Evolutionary conservation across 2,888 invertebrate species (phyloP), one percentile per base, ranked within the genome.

Genomic region (Liposcelis brunnea): DNA sequence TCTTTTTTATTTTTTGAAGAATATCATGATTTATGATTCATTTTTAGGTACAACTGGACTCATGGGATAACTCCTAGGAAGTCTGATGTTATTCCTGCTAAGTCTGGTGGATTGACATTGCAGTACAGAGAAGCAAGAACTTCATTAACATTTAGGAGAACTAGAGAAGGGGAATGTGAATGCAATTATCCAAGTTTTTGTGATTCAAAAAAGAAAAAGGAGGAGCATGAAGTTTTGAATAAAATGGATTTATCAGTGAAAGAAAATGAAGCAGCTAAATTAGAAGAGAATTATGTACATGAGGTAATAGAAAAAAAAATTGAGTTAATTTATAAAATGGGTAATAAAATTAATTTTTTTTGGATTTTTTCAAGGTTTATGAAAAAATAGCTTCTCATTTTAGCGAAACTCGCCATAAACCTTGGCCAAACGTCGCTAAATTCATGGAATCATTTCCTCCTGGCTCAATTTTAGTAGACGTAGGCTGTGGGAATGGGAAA

Each of bases 401-500:
- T 63, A 91, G 89, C 61, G 80, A 82, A 53, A 98, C 97, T 0
- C 71, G 98, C 11, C 89, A 91, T 62, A 84, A 81, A 55, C 83
- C 86, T 14, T 98, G 98, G 98, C 94, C 93, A 0, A 77, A 77
- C 51, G 91, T 98, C 1, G 67, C 75, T 1, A 67, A 79, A 51
- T 98, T 97, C 65, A 65, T 91, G 21, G 61, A 71, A 12, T 66
- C 65, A 4, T 74, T 89, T 50, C 60, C 72, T 0, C 47, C 61
- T 0, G 85, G 83, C 1, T 74, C 82, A 1, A 59, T 91, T 8
- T 59, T 97, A 11, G 59, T 93, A 3, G 98, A 99, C 64, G 75
- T 95, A 32, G 98, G 98, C 5, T 94, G 95, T 62, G 98, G 98
- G 8, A 98, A 98, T 68, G 98, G 97, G 34, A 99, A 98, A 70